Evolutionary conservation across 2,888 invertebrate genomes (phyloP), one percentile per base, ranked within the genome.

Genomic region (Subacronicta megacephala): DNA sequence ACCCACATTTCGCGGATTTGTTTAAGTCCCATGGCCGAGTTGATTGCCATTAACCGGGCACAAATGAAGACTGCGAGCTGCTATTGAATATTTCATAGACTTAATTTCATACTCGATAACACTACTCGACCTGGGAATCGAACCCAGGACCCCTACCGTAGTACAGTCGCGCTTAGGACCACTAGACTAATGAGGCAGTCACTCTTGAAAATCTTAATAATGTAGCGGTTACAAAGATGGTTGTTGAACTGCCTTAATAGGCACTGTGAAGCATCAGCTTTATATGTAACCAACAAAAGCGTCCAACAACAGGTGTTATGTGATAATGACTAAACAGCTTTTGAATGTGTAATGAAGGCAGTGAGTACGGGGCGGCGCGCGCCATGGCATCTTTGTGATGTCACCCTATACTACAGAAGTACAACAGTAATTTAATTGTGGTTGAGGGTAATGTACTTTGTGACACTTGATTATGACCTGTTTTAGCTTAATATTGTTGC

Each of bases 251-350:
- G 12, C 29, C 29, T 29, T 12, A 29, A 29, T 12, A 29, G 3
- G 4, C 12, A 55, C 57, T 17, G 62, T 64, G 63, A 69, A 66
- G 51, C 66, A 62, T 62, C 54, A 57, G 57, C 67, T 56, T 64
- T 65, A 68, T 74, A 77, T 26, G 26, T 26, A 26, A 73, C 69
- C 62, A 72, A 72, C 80, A 79, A 78, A 78, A 83, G 80, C 75
- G 65, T 49, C 57, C 72, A 89, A 90, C 90, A 91, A 90, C 93
- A 93, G 92, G 93, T 93, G 92, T 84, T 83, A 83, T 83, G 84
- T 84, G 90, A 86, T 92, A 92, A 92, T 90, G 91, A 90, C 89
- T 91, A 90, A 90, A 90, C 90, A 90, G 86, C 88, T 83, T 89
- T 85, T 90, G 90, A 90, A 92, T 92, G 89, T 85, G 82, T 90